These are phyloP conservation scores for Cassiopea xamachana DNA, from an alignment of 30 jellyfish, hydroid and myxozoan genomes.

Conservation along the genomic window DNA sequence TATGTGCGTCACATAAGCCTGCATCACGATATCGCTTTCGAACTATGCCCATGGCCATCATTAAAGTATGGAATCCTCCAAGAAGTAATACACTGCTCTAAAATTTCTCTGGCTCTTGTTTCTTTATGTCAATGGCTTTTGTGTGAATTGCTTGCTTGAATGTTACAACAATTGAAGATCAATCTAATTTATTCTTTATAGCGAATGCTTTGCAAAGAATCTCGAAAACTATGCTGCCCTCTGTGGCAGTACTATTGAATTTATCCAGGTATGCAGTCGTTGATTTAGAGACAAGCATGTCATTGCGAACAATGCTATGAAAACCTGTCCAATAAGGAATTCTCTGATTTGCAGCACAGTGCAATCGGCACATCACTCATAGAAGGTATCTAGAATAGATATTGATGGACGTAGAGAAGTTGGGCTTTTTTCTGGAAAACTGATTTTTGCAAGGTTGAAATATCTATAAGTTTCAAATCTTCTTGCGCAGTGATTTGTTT, in stretches of 20 bases:
- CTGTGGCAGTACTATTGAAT: background rate
- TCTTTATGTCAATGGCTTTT: slow-evolving; percentile 34
- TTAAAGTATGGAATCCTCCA: slow-evolving; percentile 21
- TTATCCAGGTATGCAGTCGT: background rate
- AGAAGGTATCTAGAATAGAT: too few species aligned
- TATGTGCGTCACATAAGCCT: slow-evolving; percentile 28
- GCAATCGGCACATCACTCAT: too few species aligned
- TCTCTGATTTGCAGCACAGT: background rate
- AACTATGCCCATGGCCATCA: slow-evolving; percentile 44
- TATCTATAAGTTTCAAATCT: too few species aligned
- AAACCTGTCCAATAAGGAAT: background rate
- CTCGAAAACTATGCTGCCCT: slow-evolving; percentile 1
- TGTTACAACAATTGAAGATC: background rate
- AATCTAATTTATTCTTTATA: background rate
- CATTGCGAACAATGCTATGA: slow-evolving; percentile 20
- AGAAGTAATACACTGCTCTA: slow-evolving; percentile 22
- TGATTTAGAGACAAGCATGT: background rate
- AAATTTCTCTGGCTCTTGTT: slow-evolving; percentile 38
- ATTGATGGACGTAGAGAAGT: too few species aligned
- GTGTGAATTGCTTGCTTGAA: slow-evolving; percentile 34
- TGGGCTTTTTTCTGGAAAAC: too few species aligned
- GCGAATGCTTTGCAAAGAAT: slow-evolving; percentile 18
- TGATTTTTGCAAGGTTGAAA: too few species aligned
- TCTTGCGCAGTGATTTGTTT: too few species aligned
- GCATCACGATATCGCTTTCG: slow-evolving; percentile 47